Conservation (phyloP, 2,888 invertebrate genomes). For the Hydrotaea cyrtoneurina region DNA sequence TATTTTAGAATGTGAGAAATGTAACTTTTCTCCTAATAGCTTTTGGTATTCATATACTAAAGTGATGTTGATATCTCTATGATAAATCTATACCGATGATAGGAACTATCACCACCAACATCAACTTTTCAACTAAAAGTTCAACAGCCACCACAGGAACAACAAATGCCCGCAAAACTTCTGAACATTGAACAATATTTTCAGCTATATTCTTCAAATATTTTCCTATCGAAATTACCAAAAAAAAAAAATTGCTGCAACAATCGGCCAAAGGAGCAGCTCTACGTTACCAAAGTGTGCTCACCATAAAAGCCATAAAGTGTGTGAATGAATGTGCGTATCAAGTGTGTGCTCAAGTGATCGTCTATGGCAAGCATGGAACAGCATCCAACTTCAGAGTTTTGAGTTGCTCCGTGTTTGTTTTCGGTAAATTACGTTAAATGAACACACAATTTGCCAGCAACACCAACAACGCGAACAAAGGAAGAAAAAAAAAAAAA, state of each 20-base stretch:
- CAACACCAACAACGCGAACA: neutral
- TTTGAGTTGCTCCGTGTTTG: constrained; percentile 6
- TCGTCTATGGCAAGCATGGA: neutral
- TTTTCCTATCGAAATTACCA: constrained; percentile 10
- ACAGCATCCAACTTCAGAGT: neutral
- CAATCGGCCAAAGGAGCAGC: neutral
- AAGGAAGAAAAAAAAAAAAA: neutral
- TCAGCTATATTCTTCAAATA: constrained; percentile 8
- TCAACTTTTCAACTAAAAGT: too few relatives aligned
- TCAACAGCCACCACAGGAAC: too few relatives aligned
- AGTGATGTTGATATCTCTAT: too few relatives aligned
- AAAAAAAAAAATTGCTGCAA: neutral
- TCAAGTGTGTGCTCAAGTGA: neutral
- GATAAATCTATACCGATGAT: too few relatives aligned
- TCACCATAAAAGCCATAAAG: neutral
- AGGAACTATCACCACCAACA: too few relatives aligned
- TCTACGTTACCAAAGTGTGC: neutral
- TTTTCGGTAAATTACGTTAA: constrained; percentile 30
- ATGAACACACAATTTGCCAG: constrained; percentile 15
- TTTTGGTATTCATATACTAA: too few relatives aligned
- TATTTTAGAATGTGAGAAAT: too few relatives aligned
- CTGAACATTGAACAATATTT: constrained; percentile 4
- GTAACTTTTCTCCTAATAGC: too few relatives aligned
- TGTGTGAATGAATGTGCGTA: neutral
- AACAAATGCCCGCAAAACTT: neutral